phyloP scores from a whole-genome alignment of 2,113 vertebrate species.

The Sapajus apella region DNA sequence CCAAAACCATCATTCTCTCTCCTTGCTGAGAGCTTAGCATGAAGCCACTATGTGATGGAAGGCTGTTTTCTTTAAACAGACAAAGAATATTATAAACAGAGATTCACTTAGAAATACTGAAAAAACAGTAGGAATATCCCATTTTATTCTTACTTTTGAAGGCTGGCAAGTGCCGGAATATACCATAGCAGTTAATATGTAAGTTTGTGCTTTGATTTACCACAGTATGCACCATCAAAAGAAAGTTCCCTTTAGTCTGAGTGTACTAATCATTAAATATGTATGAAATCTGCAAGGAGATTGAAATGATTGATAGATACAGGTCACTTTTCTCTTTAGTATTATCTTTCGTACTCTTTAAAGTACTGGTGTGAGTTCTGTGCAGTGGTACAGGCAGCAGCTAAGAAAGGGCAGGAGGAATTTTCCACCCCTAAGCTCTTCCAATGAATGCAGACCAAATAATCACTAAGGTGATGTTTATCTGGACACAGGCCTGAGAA shows the following conservation, averaged over 20 bases:
- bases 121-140: constrained; percentile 6
- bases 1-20: constrained; percentile 53
- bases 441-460: not conserved
- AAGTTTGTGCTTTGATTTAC: constrained; percentile 57
- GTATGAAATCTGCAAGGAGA: constrained; percentile 49
- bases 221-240: constrained; percentile 60
- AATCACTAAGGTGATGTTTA: not conserved
- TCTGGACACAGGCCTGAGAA: not conserved
- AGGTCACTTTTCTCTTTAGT: constrained; percentile 52
- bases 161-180: not conserved
- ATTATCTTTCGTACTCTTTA: not conserved
- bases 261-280: constrained; percentile 54
- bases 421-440: not conserved
- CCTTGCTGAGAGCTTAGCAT: constrained; percentile 36
- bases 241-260: constrained; percentile 64
- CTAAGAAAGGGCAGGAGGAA: constrained; percentile 49
- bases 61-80: constrained; percentile 37
- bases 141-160: constrained; percentile 55
- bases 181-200: not conserved
- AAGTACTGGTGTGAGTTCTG: constrained; percentile 23
- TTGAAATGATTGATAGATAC: not conserved
- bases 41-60: constrained; percentile 54
- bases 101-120: constrained; percentile 46
- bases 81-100: constrained; percentile 53
- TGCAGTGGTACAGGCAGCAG: not conserved